A percentile compares a stretch with the other conserved stretches of the same genome.
Conservation (phyloP, 2,888 invertebrate species). For the Acanthopleura granulata region DNA sequence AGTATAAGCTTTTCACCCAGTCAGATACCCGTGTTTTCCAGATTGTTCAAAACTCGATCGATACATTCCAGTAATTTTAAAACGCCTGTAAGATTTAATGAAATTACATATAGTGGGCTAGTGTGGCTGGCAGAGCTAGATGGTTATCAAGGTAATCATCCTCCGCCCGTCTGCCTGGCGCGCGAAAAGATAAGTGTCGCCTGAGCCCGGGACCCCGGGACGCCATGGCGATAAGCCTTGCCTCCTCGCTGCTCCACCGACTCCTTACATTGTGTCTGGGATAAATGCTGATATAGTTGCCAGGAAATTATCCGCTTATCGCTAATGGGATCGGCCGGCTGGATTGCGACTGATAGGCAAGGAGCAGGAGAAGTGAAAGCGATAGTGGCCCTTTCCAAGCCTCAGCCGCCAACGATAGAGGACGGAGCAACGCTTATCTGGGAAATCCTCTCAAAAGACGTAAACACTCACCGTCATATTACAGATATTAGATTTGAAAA, state of each 20-base stretch:
- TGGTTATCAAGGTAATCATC: conserved; percentile 1
- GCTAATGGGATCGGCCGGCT: conserved; percentile 5
- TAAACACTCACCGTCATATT: conserved; percentile 5
- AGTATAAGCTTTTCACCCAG: no score
- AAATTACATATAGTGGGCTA: conserved; percentile 1
- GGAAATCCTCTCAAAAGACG: conserved; percentile 8
- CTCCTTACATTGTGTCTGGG: conserved; percentile 8
- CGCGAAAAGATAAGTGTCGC: conserved; percentile 10
- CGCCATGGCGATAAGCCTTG: not conserved
- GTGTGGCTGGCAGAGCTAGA: not conserved
- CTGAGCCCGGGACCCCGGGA: not conserved
- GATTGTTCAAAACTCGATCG: not conserved
- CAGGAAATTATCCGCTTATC: not conserved
- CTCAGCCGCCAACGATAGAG: not conserved
- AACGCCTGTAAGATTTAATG: not conserved
- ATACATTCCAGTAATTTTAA: not conserved
- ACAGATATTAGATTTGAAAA: conserved; percentile 12
- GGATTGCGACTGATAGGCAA: not conserved
- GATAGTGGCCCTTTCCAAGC: not conserved
- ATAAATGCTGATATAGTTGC: not conserved
- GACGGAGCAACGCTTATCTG: conserved; percentile 1
- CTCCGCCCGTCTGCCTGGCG: conserved; percentile 7
- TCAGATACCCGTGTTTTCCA: no score
- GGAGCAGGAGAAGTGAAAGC: not conserved
- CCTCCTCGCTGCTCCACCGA: not conserved